Evolutionary conservation across 2,113 vertebrate species (phyloP).

Genomic region (Apteryx owenii): DNA sequence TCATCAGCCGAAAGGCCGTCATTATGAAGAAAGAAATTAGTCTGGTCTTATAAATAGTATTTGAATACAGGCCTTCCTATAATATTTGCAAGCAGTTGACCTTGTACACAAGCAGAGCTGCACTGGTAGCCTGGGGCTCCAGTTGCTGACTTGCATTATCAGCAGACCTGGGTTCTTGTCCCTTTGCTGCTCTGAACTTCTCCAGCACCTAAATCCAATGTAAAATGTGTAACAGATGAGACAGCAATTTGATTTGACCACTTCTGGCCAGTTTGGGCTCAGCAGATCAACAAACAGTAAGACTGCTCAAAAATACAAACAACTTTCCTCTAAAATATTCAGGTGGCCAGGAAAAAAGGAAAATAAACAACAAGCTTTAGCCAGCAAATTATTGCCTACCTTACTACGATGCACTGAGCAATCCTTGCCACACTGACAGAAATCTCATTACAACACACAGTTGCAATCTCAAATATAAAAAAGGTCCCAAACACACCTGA

Average conservation of each 20-base stretch:
- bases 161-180: rapidly evolving
- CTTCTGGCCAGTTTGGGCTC: background rate
- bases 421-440: background rate
- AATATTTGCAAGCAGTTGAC: conserved; percentile 58
- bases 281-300: background rate
- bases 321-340: background rate
- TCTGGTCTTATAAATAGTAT: conserved; percentile 68
- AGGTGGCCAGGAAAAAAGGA: background rate
- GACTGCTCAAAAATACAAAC: background rate
- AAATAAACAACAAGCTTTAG: background rate
- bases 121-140: conserved; percentile 18
- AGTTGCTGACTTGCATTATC: background rate
- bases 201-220: background rate
- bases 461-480: background rate
- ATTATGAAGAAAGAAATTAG: conserved; percentile 66
- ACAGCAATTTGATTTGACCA: background rate
- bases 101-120: conserved; percentile 43
- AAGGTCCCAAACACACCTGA: background rate
- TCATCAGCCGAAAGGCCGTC: conserved; percentile 67
- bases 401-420: background rate
- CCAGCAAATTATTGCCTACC: background rate
- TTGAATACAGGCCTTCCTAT: conserved; percentile 70
- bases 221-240: background rate
- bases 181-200: background rate
- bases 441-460: background rate